A percentile compares a stretch with the other conserved stretches of the same genome.
phyloP scores from a whole-genome alignment of 2,113 vertebrate species.

The Cryptoleucopteryx plumbea region DNA sequence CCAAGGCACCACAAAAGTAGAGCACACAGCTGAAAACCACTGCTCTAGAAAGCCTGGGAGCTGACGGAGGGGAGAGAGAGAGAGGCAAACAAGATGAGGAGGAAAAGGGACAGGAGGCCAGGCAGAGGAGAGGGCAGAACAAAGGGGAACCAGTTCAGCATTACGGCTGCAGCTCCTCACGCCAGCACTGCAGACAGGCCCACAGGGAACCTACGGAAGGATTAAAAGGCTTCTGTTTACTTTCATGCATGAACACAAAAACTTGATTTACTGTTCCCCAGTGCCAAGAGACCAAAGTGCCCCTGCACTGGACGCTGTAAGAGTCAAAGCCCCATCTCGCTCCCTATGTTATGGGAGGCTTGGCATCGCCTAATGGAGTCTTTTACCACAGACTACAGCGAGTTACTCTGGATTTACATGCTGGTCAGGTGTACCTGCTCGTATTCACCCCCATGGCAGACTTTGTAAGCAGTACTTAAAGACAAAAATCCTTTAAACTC shows the following conservation, averaged over 20 bases:
- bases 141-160: neutral
- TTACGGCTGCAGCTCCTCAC: neutral
- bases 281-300: neutral
- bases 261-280: neutral
- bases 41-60: neutral
- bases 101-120: neutral
- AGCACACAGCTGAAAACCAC: neutral
- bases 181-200: neutral
- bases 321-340: neutral
- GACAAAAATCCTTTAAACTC: neutral
- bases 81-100: neutral
- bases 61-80: neutral
- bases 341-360: neutral
- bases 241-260: neutral
- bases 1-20: neutral
- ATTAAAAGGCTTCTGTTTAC: neutral
- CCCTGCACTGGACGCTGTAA: neutral
- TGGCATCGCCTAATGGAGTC: neutral
- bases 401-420: neutral
- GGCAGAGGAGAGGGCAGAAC: neutral
- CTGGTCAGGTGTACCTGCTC: neutral
- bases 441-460: fast-evolving
- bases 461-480: neutral
- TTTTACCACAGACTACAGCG: fast-evolving
- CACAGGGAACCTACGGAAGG: neutral